Evolutionary conservation across 2,113 vertebrate genomes (phyloP).

Genomic region (Eclectus roratus): DNA sequence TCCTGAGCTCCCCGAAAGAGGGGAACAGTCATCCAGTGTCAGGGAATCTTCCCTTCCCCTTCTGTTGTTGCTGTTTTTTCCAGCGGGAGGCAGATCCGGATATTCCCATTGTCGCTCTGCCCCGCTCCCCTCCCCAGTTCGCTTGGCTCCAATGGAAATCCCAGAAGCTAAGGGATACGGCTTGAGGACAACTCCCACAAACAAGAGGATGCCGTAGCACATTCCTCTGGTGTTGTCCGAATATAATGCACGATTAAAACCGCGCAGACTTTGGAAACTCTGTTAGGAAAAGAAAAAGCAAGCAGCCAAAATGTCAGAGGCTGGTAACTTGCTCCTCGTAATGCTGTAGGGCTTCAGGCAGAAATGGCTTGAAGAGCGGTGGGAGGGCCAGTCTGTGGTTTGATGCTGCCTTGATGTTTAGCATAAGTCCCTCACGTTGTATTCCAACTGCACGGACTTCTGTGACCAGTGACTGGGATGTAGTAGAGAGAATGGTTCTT

Average conservation of each 20-base stretch:
- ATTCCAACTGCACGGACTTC: background rate
- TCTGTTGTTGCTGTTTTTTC: background rate
- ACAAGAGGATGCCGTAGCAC: background rate
- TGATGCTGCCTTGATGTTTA: background rate
- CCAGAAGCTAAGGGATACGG: background rate
- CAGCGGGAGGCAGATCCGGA: conserved; percentile 20
- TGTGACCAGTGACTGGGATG: background rate
- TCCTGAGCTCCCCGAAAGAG: background rate
- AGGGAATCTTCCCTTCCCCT: background rate
- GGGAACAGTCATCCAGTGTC: background rate
- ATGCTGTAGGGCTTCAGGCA: background rate
- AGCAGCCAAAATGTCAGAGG: background rate
- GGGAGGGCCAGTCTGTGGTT: background rate
- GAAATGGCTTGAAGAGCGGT: background rate
- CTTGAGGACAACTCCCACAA: background rate
- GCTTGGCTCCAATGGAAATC: background rate
- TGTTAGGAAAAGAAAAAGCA: background rate
- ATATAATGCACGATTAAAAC: background rate
- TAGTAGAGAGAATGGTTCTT: background rate
- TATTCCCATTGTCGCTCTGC: background rate
- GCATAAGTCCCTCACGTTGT: background rate
- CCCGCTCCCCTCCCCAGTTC: background rate
- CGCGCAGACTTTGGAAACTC: background rate
- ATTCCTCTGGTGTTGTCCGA: background rate
- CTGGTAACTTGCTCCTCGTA: background rate